A percentile compares a stretch with the other conserved stretches of the same genome.
phyloP scores from a whole-genome alignment of 2,888 invertebrate genomes.

The Torymus aiolomorphi region DNA sequence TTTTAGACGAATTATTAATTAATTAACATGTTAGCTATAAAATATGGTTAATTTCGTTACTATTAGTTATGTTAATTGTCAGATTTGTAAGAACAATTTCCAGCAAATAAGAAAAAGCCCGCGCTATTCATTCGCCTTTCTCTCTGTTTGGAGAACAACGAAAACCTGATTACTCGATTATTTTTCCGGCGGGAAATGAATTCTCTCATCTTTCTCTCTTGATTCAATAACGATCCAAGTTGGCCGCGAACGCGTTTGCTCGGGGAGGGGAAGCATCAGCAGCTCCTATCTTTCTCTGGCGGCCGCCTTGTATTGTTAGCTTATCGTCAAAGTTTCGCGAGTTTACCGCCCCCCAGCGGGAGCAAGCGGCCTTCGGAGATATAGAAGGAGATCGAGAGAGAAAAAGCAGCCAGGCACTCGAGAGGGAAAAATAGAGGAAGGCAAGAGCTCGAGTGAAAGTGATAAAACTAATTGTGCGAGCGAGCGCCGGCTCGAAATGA shows the following conservation, averaged over 20 bases:
- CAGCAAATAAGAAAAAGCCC: neutral
- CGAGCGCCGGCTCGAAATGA: slow-evolving; percentile 2
- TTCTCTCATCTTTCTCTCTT: slow-evolving; percentile 28
- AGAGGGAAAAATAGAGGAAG: slow-evolving; percentile 16
- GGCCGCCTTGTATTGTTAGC: slow-evolving; percentile 35
- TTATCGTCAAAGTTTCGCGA: slow-evolving; percentile 45
- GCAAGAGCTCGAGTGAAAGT: slow-evolving; percentile 15
- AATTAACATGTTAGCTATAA: too few species aligned
- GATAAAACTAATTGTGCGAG: slow-evolving; percentile 42
- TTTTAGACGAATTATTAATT: too few species aligned
- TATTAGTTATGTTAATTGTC: too few species aligned
- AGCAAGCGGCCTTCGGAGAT: neutral
- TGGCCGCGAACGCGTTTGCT: neutral
- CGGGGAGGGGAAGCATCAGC: too few species aligned
- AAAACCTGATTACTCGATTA: slow-evolving; percentile 38
- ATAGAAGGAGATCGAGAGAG: neutral
- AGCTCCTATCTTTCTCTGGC: slow-evolving; percentile 5
- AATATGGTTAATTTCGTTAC: too few species aligned
- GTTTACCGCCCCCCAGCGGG: neutral
- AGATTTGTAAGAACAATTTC: neutral
- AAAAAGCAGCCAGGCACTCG: neutral
- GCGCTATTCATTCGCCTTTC: neutral
- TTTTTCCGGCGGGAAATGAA: slow-evolving; percentile 39
- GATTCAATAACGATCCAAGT: slow-evolving; percentile 44
- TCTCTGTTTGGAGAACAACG: neutral